Conservation (phyloP, 2,888 invertebrate genomes). For the Caenorhabditis plicata region DNA sequence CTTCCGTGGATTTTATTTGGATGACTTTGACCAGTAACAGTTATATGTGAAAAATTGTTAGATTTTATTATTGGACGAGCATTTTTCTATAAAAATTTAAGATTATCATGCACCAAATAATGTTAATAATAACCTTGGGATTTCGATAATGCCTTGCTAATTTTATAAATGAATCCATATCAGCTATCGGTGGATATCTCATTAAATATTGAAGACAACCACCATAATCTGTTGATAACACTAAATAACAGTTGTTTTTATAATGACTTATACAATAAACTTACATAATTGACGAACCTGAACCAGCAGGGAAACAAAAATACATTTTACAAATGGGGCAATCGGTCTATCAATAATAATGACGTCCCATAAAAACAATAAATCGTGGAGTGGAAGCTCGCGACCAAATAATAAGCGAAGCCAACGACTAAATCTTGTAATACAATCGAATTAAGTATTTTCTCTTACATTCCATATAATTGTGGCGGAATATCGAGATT, state of each 20-base stretch:
- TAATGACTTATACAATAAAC: slow-evolving; percentile 62
- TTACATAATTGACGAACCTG: slow-evolving; percentile 75
- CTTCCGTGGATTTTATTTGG: slow-evolving; percentile 39
- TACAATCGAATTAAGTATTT: neutral
- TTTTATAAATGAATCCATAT: slow-evolving; percentile 73
- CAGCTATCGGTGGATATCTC: slow-evolving; percentile 74
- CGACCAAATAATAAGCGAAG: slow-evolving; percentile 80
- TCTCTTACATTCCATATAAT: slow-evolving; percentile 79
- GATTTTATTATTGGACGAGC: slow-evolving; percentile 59
- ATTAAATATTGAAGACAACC: slow-evolving; percentile 74
- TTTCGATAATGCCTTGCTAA: slow-evolving; percentile 71
- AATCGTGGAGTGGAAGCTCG: slow-evolving; percentile 79
- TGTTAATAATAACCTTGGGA: slow-evolving; percentile 65
- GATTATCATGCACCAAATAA: neutral
- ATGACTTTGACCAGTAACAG: slow-evolving; percentile 52
- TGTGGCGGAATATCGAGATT: slow-evolving; percentile 80
- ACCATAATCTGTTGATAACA: slow-evolving; percentile 70
- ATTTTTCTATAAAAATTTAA: slow-evolving; percentile 62
- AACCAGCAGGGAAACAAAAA: slow-evolving; percentile 79
- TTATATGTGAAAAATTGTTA: slow-evolving; percentile 50
- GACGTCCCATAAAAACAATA: slow-evolving; percentile 81
- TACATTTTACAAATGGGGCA: slow-evolving; percentile 72
- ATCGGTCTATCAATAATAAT: slow-evolving; percentile 75
- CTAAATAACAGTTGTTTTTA: slow-evolving; percentile 12
- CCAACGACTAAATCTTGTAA: slow-evolving; percentile 74